These are phyloP conservation scores for Hyphantria cunea DNA, from an alignment of 1,140 invertebrate species.

Conservation along the genomic window DNA sequence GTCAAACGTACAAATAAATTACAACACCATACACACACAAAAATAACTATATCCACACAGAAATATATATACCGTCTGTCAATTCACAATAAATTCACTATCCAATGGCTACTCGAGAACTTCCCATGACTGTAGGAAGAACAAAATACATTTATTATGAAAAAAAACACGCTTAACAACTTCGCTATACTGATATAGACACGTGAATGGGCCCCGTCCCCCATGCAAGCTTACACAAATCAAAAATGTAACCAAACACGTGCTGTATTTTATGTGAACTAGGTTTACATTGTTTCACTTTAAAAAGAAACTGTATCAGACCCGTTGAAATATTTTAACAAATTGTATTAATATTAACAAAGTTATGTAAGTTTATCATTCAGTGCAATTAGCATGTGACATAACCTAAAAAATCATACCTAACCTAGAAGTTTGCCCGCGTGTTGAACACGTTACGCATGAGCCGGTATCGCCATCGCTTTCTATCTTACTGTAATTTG, in stretches of 20 bases:
- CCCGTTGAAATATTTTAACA: background rate
- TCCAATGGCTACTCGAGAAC: too few relatives aligned
- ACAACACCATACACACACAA: too few relatives aligned
- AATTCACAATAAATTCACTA: too few relatives aligned
- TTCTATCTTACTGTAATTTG: background rate
- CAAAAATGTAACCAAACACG: background rate
- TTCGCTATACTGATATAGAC: background rate
- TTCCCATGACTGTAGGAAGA: too few relatives aligned
- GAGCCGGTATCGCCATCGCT: conserved; percentile 32
- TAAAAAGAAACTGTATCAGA: background rate
- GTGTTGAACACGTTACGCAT: conserved; percentile 39
- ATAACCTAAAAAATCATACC: conserved; percentile 21
- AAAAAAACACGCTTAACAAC: background rate
- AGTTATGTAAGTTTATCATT: too few relatives aligned
- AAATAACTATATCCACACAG: too few relatives aligned
- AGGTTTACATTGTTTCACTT: background rate
- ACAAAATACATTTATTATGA: background rate
- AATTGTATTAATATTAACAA: background rate
- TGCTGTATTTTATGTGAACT: background rate
- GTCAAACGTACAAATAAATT: too few relatives aligned
- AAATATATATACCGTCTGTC: too few relatives aligned
- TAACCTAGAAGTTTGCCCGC: conserved; percentile 37
- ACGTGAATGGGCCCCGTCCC: background rate
- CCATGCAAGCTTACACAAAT: background rate
- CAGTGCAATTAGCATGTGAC: conserved; percentile 1